A percentile compares a stretch with the other conserved stretches of the same genome.
Evolutionary conservation across 2,888 invertebrate species (phyloP).

Genomic region (Helobdella robusta): DNA sequence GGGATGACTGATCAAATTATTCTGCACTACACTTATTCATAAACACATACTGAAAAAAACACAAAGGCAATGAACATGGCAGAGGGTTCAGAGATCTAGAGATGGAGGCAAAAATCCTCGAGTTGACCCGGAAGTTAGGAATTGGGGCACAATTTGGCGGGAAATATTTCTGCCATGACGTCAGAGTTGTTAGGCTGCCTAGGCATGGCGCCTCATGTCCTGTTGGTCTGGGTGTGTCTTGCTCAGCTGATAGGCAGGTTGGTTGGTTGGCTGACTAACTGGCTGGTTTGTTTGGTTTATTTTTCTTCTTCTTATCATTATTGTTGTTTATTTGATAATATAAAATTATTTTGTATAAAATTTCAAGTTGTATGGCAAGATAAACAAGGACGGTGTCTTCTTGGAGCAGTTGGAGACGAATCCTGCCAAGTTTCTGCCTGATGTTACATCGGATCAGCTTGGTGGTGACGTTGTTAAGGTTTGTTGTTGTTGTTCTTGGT

Average conservation of each 20-base stretch:
- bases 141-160: conserved; percentile 51
- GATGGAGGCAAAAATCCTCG: conserved; percentile 43
- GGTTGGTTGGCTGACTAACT: not conserved
- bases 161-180: conserved; percentile 51
- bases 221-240: conserved; percentile 49
- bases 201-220: conserved; percentile 50
- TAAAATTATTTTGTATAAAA: not conserved
- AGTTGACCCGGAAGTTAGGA: conserved; percentile 44
- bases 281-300: not conserved
- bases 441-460: conserved; percentile 41
- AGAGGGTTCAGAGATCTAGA: conserved; percentile 46
- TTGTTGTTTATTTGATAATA: not conserved
- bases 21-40: too few relatives aligned
- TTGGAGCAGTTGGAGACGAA: conserved; percentile 48
- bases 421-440: conserved; percentile 47
- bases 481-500: conserved; percentile 3
- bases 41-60: too few relatives aligned
- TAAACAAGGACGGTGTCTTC: conserved; percentile 48
- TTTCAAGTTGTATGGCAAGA: conserved; percentile 44
- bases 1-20: too few relatives aligned
- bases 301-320: not conserved
- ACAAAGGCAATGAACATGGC: conserved; percentile 50
- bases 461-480: conserved; percentile 46
- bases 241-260: conserved; percentile 50
- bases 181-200: conserved; percentile 46